Conservation (phyloP, 2,888 invertebrate species). For the Minunthozetes semirufus region DNA sequence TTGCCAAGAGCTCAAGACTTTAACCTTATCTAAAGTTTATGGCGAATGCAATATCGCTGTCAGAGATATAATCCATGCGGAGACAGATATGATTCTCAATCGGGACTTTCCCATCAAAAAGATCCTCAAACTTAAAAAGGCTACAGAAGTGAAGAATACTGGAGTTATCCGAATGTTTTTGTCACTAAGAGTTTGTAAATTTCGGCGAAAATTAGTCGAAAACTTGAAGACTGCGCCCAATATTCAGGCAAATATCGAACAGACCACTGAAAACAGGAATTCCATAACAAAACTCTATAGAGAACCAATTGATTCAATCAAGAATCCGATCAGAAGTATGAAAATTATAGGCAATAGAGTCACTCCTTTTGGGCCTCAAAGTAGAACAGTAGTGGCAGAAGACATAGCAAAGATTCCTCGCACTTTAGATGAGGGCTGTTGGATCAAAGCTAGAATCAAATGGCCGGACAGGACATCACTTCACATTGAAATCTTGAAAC, state of each 20-base stretch:
- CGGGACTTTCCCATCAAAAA: constrained; percentile 7
- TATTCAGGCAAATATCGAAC: constrained; percentile 9
- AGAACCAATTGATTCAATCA: neutral
- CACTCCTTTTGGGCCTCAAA: neutral
- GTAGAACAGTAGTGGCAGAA: neutral
- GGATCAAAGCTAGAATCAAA: constrained; percentile 6
- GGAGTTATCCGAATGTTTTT: constrained; percentile 1
- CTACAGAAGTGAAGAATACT: neutral
- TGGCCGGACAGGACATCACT: constrained; percentile 26
- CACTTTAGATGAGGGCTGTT: neutral
- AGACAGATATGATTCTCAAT: neutral
- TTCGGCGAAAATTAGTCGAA: neutral
- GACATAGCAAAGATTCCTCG: neutral
- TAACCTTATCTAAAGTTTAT: neutral
- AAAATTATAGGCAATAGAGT: neutral
- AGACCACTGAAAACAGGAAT: neutral
- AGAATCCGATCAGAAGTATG: neutral
- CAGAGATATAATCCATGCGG: neutral
- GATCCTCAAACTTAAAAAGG: neutral
- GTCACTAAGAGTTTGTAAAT: constrained; percentile 6
- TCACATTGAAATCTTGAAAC: constrained; percentile 17
- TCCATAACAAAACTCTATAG: neutral
- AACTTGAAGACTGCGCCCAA: constrained; percentile 2
- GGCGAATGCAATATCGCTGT: neutral
- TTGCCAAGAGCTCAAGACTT: neutral